These are phyloP conservation scores for Pseudopipra pipra DNA, from an alignment of 2,113 vertebrate species.

Conservation along the genomic window DNA sequence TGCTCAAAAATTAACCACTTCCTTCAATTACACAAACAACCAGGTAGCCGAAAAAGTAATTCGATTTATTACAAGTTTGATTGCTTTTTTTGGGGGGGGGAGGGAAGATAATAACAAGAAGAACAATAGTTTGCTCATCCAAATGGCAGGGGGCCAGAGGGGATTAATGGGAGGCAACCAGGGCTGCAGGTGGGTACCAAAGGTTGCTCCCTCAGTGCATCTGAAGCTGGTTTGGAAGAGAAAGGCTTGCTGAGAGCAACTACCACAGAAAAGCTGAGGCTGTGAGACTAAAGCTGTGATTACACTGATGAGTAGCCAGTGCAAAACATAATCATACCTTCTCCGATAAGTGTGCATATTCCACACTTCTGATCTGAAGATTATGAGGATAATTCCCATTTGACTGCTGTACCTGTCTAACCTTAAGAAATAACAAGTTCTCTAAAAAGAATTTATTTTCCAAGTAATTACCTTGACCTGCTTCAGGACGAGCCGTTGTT, in stretches of 20 bases:
- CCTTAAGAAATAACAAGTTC: not conserved
- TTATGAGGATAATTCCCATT: not conserved
- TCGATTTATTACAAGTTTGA: not conserved
- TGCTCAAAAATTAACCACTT: conserved; percentile 34
- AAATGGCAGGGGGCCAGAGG: not conserved
- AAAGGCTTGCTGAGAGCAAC: not conserved
- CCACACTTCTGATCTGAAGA: not conserved
- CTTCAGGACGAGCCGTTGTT: not conserved
- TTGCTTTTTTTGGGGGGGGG: not conserved
- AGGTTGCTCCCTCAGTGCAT: not conserved
- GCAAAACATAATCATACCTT: not conserved
- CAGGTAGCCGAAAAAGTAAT: not conserved
- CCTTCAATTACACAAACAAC: conserved; percentile 11
- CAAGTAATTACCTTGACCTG: not conserved
- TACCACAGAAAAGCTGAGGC: not conserved
- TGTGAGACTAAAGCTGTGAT: not conserved
- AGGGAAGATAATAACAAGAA: not conserved
- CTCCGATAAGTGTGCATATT: not conserved
- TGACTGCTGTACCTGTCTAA: not conserved
- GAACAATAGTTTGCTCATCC: not conserved
- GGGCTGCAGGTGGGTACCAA: not conserved
- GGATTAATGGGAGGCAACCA: not conserved
- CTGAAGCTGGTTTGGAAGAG: not conserved
- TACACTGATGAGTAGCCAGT: rapidly evolving
- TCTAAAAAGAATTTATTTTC: not conserved